phyloP scores from a whole-genome alignment of 2,113 vertebrate genomes.

The Elephantulus edwardii region DNA sequence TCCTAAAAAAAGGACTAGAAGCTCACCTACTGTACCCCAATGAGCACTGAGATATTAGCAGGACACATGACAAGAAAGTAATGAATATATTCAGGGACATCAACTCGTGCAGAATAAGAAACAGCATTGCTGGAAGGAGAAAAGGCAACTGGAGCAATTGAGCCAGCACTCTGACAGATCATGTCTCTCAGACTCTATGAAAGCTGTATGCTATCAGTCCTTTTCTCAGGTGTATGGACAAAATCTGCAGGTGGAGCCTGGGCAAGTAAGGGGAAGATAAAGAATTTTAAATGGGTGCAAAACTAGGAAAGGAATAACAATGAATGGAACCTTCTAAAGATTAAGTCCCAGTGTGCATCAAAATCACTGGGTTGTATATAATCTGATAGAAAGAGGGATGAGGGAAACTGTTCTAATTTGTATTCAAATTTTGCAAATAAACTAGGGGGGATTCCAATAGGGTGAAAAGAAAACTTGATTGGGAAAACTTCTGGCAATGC shows the following conservation, averaged over 20 bases:
- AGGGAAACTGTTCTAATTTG: too few relatives aligned
- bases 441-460: too few relatives aligned
- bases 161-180: slow-evolving; percentile 70
- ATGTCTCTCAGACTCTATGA: slow-evolving; percentile 74
- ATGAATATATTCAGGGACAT: slow-evolving; percentile 51
- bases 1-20: slow-evolving; percentile 57
- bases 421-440: too few relatives aligned
- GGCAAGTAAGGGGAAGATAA: slow-evolving; percentile 72
- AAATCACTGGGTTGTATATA: too few relatives aligned
- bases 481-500: too few relatives aligned
- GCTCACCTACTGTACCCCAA: slow-evolving; percentile 71
- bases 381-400: too few relatives aligned
- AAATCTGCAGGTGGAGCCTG: slow-evolving; percentile 70
- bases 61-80: slow-evolving; percentile 57
- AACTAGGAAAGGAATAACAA: too few relatives aligned
- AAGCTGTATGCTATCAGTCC: slow-evolving; percentile 61
- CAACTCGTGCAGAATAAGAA: slow-evolving; percentile 64
- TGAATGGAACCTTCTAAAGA: too few relatives aligned
- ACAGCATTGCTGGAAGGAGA: neutral
- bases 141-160: slow-evolving; percentile 50
- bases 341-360: too few relatives aligned
- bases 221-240: slow-evolving; percentile 64
- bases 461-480: too few relatives aligned
- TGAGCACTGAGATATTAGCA: slow-evolving; percentile 64
- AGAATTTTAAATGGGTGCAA: too few relatives aligned